Percentiles rank a stretch among this genome's conserved stretches.
Conservation (phyloP, 2,888 invertebrate genomes). For the Polyploca ridens region DNA sequence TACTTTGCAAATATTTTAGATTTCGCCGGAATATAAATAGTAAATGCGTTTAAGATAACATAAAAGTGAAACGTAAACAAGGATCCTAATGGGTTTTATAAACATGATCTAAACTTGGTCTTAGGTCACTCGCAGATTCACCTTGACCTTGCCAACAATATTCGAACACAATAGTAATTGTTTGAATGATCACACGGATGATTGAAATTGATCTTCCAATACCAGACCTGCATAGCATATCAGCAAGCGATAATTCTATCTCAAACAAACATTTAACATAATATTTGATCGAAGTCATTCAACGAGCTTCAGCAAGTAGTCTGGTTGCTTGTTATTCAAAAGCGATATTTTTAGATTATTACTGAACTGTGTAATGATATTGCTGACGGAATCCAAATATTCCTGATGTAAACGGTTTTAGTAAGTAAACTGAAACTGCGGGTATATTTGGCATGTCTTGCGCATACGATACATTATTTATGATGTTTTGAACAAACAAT, state of each 20-base stretch:
- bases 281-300: neutral
- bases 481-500: neutral
- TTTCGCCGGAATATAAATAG: no score
- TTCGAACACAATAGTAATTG: neutral
- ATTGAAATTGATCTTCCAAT: constrained; percentile 7
- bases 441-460: constrained; percentile 34
- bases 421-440: constrained; percentile 26
- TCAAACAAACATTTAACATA: neutral
- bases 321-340: constrained; percentile 21
- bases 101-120: no score
- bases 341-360: constrained; percentile 43
- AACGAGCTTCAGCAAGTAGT: neutral
- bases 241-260: constrained; percentile 3
- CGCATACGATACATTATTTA: neutral
- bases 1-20: no score
- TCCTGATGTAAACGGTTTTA: constrained; percentile 33
- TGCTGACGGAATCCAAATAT: constrained; percentile 22
- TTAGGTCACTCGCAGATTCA: neutral
- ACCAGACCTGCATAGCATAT: neutral
- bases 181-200: neutral
- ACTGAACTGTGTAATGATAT: constrained; percentile 28
- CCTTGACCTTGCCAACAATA: neutral
- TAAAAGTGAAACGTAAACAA: no score
- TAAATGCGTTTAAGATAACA: no score
- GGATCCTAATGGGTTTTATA: no score